These are phyloP conservation scores for Petrolisthes manimaculis DNA, from an alignment of 2,888 invertebrate genomes.

Conservation along the genomic window DNA sequence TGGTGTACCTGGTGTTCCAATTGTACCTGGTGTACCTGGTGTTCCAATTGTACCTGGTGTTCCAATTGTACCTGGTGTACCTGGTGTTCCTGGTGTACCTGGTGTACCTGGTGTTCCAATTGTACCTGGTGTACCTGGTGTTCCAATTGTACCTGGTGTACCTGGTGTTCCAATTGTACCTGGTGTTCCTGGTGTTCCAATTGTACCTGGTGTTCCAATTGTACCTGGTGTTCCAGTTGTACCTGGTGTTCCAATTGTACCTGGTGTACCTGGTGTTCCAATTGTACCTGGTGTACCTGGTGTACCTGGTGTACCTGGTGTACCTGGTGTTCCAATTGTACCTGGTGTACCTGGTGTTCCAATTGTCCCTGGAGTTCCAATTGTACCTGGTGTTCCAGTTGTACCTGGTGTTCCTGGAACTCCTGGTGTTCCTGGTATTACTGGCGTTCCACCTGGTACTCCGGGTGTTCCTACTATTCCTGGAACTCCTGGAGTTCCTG, in stretches of 20 bases:
- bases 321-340: neutral
- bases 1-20: constrained; percentile 11
- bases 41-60: constrained; percentile 12
- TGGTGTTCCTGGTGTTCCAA: neutral
- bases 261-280: neutral
- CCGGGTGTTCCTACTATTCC: neutral
- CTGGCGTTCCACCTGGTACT: neutral
- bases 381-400: neutral
- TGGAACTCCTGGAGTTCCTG: neutral
- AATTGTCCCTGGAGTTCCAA: neutral
- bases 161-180: neutral
- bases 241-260: constrained; percentile 15
- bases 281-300: constrained; percentile 7
- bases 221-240: neutral
- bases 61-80: neutral
- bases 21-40: neutral
- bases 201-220: neutral
- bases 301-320: neutral
- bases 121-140: neutral
- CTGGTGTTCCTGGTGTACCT: neutral
- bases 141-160: neutral
- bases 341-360: constrained; percentile 1
- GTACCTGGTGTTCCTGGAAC: neutral
- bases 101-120: neutral
- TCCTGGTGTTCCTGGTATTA: neutral